phyloP scores from a whole-genome alignment of 2,797 vertebrate species.

The Loris lydekkerianus region DNA sequence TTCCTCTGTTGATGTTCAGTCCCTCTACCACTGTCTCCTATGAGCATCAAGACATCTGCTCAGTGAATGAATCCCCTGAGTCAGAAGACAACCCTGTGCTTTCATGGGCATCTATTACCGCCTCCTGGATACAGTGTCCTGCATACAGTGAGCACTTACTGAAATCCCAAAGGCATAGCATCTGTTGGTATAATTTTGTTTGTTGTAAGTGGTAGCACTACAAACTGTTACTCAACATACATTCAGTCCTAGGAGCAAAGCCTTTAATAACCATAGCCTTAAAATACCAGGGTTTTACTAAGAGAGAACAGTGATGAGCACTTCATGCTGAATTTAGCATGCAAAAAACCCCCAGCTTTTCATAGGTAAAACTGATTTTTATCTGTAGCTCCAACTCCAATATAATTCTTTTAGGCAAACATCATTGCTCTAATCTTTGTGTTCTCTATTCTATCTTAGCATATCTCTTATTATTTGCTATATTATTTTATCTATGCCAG shows the following conservation, averaged over 20 bases:
- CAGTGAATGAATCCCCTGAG: not conserved
- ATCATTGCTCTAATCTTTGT: not conserved
- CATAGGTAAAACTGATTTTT: not conserved
- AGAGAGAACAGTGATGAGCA: not conserved
- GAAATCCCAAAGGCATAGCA: not conserved
- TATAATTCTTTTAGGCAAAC: conserved; percentile 12
- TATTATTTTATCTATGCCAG: not conserved
- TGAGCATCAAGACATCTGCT: not conserved
- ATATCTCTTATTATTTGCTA: not conserved
- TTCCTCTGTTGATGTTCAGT: too few species aligned
- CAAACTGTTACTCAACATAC: not conserved
- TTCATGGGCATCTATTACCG: not conserved
- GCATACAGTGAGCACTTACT: not conserved
- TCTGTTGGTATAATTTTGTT: not conserved
- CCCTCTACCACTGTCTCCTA: not conserved
- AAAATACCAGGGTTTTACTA: not conserved
- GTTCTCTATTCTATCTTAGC: not conserved
- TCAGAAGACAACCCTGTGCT: not conserved
- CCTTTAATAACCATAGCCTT: not conserved
- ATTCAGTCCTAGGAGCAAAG: not conserved
- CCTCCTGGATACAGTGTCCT: not conserved
- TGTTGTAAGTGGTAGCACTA: not conserved
- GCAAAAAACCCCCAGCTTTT: not conserved
- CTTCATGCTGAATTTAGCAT: not conserved
- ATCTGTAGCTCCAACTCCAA: not conserved